Conservation (phyloP, 2,113 vertebrate genomes). For the Etheostoma cragini region DNA sequence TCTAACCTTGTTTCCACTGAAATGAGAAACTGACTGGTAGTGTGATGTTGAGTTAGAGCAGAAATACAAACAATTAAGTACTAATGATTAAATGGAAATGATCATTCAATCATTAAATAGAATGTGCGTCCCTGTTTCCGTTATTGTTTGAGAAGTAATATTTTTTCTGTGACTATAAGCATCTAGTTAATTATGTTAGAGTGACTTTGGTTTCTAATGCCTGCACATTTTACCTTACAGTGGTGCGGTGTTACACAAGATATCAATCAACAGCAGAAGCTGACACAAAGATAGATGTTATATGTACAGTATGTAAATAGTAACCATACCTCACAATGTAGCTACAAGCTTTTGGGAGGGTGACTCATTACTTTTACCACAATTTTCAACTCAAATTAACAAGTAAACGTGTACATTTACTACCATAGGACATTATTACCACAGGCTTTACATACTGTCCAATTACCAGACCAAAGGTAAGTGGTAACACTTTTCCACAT, state of each 20-base stretch:
- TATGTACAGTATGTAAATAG: not conserved
- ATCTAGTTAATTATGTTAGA: not conserved
- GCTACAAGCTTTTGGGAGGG: not conserved
- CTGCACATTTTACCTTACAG: not conserved
- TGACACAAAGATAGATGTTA: not conserved
- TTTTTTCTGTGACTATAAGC: not conserved
- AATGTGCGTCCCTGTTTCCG: not conserved
- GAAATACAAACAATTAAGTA: not conserved
- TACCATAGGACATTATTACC: not conserved
- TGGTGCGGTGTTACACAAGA: not conserved
- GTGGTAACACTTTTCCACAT: conserved; percentile 13
- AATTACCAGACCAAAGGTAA: not conserved
- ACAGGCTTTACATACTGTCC: too few species aligned
- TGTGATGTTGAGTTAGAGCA: not conserved
- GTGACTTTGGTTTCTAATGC: not conserved
- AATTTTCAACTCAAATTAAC: not conserved
- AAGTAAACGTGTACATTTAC: not conserved
- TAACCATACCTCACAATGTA: not conserved
- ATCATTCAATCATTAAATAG: too few species aligned
- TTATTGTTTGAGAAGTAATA: not conserved
- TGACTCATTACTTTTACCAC: not conserved
- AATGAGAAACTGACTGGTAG: not conserved
- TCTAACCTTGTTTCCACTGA: conserved; percentile 2
- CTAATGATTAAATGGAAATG: too few species aligned
- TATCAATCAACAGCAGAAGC: not conserved